These are phyloP conservation scores for Paramormyrops hopkinsi DNA, from an alignment of 2,797 vertebrate genomes.

Conservation along the genomic window DNA sequence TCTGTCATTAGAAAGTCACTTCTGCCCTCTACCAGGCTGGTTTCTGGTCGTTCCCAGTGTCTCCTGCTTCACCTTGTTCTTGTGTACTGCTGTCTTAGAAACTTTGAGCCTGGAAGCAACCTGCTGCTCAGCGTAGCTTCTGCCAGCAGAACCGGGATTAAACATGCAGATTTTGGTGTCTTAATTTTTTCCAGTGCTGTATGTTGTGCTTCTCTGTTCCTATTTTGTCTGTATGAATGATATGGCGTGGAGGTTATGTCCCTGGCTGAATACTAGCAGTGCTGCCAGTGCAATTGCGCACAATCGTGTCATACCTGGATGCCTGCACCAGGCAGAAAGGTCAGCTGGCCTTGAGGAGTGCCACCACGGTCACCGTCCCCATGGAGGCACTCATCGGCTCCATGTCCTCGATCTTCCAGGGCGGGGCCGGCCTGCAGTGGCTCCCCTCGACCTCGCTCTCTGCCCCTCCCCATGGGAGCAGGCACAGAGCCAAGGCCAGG, in stretches of 20 bases:
- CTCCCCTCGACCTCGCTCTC: constrained; percentile 66
- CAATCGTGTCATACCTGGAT: constrained; percentile 62
- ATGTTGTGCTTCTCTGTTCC: neutral
- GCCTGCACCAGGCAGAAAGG: constrained; percentile 84
- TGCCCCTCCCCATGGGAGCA: constrained; percentile 71
- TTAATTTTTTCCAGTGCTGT: neutral
- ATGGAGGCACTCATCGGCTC: constrained; percentile 71
- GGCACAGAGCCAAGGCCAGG: constrained; percentile 79
- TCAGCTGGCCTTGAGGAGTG: constrained; percentile 88
- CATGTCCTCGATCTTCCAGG: constrained; percentile 70
- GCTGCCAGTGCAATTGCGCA: neutral
- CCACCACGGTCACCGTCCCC: constrained; percentile 79
- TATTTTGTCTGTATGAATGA: neutral
- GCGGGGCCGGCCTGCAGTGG: constrained; percentile 65
- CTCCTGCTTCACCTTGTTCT: neutral
- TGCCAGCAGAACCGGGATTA: neutral
- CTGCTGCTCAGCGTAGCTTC: neutral
- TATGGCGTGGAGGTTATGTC: too few relatives aligned
- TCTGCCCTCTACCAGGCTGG: neutral
- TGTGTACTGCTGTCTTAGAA: neutral
- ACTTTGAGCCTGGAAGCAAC: neutral
- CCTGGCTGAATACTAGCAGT: neutral
- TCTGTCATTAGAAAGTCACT: neutral
- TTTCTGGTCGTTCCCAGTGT: neutral
- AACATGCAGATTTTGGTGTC: neutral